These are phyloP conservation scores for Nansenia antarctica DNA, from an alignment of 2,113 vertebrate genomes.

Conservation along the genomic window DNA sequence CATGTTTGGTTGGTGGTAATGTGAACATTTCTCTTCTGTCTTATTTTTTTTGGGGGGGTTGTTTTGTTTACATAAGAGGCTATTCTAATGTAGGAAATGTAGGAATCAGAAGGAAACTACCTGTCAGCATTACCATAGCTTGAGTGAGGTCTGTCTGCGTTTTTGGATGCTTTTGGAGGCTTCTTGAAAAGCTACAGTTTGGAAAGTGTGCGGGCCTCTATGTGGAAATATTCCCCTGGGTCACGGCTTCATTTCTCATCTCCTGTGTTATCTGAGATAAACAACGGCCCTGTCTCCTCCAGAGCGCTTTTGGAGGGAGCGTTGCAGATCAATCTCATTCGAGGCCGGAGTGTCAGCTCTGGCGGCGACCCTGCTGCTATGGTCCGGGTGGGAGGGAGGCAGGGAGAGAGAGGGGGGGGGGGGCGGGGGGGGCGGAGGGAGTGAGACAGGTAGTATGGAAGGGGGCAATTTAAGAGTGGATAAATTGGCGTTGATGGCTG, in stretches of 20 bases:
- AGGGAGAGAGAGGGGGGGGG: not conserved
- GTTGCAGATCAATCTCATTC: conserved; percentile 63
- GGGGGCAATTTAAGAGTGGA: conserved; percentile 31
- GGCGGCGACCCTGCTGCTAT: conserved; percentile 18
- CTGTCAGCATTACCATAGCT: not conserved
- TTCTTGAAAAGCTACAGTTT: not conserved
- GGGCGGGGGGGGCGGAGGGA: not conserved
- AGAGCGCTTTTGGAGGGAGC: conserved; percentile 38
- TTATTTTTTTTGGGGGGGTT: no score
- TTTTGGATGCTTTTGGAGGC: not conserved
- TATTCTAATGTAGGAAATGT: not conserved
- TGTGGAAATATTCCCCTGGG: not conserved
- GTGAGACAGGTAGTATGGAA: not conserved
- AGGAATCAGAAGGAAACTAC: not conserved
- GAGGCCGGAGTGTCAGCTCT: conserved; percentile 49
- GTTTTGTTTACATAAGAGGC: no score
- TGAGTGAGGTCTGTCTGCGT: not conserved
- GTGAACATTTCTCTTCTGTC: not conserved
- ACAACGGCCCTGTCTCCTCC: conserved; percentile 13
- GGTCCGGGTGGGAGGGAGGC: conserved; percentile 28
- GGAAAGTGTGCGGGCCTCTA: not conserved
- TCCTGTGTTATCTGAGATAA: conserved; percentile 35
- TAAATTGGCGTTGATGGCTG: conserved; percentile 51
- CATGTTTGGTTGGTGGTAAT: not conserved
- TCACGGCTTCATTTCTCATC: conserved; percentile 30